Percentiles rank a stretch among this genome's conserved stretches.
phyloP scores from a whole-genome alignment of 1,140 invertebrate genomes.

The Leptinotarsa lineolata region DNA sequence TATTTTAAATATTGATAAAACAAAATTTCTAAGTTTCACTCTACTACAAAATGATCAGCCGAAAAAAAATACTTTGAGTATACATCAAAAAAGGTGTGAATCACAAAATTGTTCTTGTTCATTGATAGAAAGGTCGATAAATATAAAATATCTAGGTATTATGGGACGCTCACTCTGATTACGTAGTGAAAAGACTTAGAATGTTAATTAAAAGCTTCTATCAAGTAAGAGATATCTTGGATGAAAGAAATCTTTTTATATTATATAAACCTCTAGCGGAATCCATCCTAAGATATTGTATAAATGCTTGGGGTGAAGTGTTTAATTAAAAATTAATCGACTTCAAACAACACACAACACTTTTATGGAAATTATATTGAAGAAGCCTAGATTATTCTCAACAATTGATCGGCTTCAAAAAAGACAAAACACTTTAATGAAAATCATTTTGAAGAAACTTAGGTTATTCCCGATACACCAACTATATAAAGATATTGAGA shows the following conservation, averaged over 20 bases:
- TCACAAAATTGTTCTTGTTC: conserved; percentile 7
- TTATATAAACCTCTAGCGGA: conserved; percentile 10
- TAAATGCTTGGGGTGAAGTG: conserved; percentile 8
- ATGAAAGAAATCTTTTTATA: conserved; percentile 10
- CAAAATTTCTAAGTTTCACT: conserved; percentile 17
- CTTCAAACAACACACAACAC: too few species aligned
- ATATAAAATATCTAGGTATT: conserved; percentile 16
- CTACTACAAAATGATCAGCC: not conserved
- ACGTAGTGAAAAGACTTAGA: conserved; percentile 1
- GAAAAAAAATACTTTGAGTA: not conserved
- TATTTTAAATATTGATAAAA: conserved; percentile 4
- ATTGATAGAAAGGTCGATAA: not conserved
- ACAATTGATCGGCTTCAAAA: too few species aligned
- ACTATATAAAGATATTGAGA: too few species aligned
- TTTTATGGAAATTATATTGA: too few species aligned
- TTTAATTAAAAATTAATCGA: not conserved
- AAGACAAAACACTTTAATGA: too few species aligned
- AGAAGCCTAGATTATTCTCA: too few species aligned
- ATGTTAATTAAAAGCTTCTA: conserved; percentile 12
- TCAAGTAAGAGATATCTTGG: conserved; percentile 8
- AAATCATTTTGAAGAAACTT: too few species aligned
- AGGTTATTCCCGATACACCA: too few species aligned
- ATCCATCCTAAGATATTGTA: conserved; percentile 8
- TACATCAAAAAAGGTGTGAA: not conserved
- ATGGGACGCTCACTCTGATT: conserved; percentile 6